Base-by-base conservation (phyloP, 2,113 vertebrate genomes). In the Gymnorhina tibicen region DNA sequence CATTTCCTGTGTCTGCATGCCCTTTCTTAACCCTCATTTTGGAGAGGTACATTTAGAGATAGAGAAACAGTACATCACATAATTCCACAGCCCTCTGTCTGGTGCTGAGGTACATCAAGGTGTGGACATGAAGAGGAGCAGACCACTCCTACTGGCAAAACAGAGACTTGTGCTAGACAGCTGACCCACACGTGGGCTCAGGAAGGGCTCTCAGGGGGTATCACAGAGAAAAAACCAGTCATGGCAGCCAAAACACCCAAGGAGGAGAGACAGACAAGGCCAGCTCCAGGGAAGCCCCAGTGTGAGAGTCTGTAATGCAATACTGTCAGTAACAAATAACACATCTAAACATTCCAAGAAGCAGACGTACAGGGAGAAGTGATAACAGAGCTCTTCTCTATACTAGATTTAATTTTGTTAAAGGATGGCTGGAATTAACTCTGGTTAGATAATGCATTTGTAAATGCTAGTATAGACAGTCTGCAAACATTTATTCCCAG, bases 371-470 rank as follows among this genome's bases (percentile, higher is more conserved):
- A n/a, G 78, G 44, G 64, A 8, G 1, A n/a, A 72, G 56, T 75
- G 90, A 92, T 91, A 95, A 91, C 60, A 16, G 52, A 91, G 60
- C 73, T 88, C 82, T 72, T 91, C 68, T 84, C 66, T 75, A 28
- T 21, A 62, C 75, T 75, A 89, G 92, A 95, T 91, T 96, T 93
- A 96, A 96, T 96, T 96, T 93, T 93, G 85, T 96, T 96, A 96
- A 96, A 96, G 89, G 83, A 94, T 91, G 79, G 69, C 68, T 96
- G 84, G 91, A 95, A 96, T 95, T 94, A 95, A 93, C 91, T 91
- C 72, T 9, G 9, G 56, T 93, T 93, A 93, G 92, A 94, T 94
- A 96, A 94, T 91, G 69, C 79, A 93, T 91, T 85, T 93, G 83
- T 96, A 95, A 95, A 94, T 90, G 88, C 92, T 94, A 75, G 90